Evolutionary conservation across 2,888 invertebrate genomes (phyloP), one percentile per base, ranked within the genome.

Genomic region (Drosophila leonis): DNA sequence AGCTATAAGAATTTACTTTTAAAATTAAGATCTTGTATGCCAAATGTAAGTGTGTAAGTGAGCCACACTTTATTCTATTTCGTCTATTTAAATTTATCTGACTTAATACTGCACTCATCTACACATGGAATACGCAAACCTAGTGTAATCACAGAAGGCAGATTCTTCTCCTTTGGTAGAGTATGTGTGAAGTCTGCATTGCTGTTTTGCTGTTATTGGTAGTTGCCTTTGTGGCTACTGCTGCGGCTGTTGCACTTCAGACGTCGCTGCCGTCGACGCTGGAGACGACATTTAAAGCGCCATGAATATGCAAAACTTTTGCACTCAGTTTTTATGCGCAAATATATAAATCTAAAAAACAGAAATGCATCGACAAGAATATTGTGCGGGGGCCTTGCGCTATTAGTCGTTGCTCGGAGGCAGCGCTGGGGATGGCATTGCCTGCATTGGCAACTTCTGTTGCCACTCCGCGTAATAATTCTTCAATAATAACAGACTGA

Each of bases 231-330:
- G 84, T 84, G 81, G 83, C 77, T 78, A 65, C 67, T 60, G 74
- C 64, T 49, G 67, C 57, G 52, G 56, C 57, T 72, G 72, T 48
- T 78, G 82, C 86, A 84, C 83, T 83, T 83, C 85, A 83, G 85
- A 84, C 86, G 65, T 69, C 54, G 67, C 39, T 37, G 61, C 9
- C 24, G 59, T 20, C 76, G 70, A 66, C 68, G 73, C 61, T 75
- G 79, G 85, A 83, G 86, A 82, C 85, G 82, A 87, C 82, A 83
- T 86, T 86, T 85, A 86, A 88, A 88, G 86, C 82, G 78, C 77
- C 87, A 88, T 89, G 89, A 90, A 89, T 89, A 89, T 90, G 83
- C 80, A 88, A 88, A 88, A 83, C 78, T 88, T 89, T 88, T 87
- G 75, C 82, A 84, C 82, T 87, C 79, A 62, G 72, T 83, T 82